phyloP scores from a whole-genome alignment of 1,140 invertebrate species.

The Conus betulinus region DNA sequence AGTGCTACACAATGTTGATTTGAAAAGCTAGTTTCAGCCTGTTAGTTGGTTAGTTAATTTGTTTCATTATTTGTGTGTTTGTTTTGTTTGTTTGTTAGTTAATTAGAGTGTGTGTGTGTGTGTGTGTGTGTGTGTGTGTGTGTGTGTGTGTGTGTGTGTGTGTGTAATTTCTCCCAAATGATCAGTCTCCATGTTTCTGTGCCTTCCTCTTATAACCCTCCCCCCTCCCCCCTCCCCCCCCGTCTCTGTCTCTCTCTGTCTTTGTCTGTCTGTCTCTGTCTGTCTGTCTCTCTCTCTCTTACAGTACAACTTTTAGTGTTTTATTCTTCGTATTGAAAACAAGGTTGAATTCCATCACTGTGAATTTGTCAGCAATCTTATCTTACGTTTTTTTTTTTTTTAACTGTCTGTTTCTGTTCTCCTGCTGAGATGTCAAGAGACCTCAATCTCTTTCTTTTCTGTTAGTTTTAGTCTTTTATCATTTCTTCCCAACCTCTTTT shows the following conservation, averaged over 20 bases:
- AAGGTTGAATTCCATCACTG: neutral
- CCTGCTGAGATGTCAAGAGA: no score
- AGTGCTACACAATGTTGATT: no score
- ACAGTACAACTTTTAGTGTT: no score
- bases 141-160: neutral
- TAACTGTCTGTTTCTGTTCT: neutral
- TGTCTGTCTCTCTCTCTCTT: neutral
- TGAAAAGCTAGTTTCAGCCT: no score
- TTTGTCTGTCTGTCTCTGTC: neutral
- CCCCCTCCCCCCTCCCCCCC: neutral
- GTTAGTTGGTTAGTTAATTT: no score
- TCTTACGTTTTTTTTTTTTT: conserved; percentile 34
- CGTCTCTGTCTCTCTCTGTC: neutral
- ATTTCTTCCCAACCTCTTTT: no score
- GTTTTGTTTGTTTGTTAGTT: neutral
- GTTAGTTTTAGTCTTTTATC: no score
- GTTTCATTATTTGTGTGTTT: no score
- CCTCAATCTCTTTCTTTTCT: no score
- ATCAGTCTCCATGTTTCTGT: neutral
- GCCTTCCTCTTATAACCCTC: neutral
- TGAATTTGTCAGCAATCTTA: neutral
- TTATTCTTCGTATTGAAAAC: neutral
- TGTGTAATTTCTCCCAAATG: neutral
- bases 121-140: conserved; percentile 11
- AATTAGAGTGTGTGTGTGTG: neutral